phyloP scores from a whole-genome alignment of 1,140 invertebrate species.

The Aethina tumida region DNA sequence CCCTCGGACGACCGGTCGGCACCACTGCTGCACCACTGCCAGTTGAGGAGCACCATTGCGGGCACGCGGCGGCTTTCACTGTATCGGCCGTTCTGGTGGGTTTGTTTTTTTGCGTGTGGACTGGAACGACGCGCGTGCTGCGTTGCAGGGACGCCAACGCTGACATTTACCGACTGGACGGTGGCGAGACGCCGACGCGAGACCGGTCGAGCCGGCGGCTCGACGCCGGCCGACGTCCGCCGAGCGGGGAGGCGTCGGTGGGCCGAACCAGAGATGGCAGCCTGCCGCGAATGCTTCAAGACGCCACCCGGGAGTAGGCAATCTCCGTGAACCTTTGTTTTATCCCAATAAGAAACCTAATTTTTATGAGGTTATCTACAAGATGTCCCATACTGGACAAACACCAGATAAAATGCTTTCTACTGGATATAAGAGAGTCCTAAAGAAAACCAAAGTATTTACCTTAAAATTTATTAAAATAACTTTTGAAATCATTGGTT shows the following conservation, averaged over 20 bases:
- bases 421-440: too few relatives aligned
- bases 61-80: slow-evolving; percentile 1
- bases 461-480: too few relatives aligned
- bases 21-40: not conserved
- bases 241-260: slow-evolving; percentile 14
- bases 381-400: too few relatives aligned
- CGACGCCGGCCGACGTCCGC: slow-evolving; percentile 13
- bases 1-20: slow-evolving; percentile 1
- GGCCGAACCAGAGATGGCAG: not conserved
- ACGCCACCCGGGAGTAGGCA: too few relatives aligned
- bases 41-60: slow-evolving; percentile 1
- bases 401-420: too few relatives aligned
- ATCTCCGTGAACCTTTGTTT: too few relatives aligned
- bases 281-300: not conserved
- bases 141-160: slow-evolving; percentile 3
- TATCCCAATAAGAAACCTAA: too few relatives aligned
- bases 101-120: slow-evolving; percentile 4
- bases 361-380: too few relatives aligned
- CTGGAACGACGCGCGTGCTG: slow-evolving; percentile 4
- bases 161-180: slow-evolving; percentile 15
- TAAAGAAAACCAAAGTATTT: too few relatives aligned
- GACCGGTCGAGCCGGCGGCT: slow-evolving; percentile 10
- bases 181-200: slow-evolving; percentile 10
- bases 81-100: not conserved
- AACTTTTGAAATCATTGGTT: too few relatives aligned